A percentile compares a stretch with the other conserved stretches of the same genome.
These are phyloP conservation scores for Agrilus planipennis DNA, from an alignment of 1,140 invertebrate species.

Conservation along the genomic window DNA sequence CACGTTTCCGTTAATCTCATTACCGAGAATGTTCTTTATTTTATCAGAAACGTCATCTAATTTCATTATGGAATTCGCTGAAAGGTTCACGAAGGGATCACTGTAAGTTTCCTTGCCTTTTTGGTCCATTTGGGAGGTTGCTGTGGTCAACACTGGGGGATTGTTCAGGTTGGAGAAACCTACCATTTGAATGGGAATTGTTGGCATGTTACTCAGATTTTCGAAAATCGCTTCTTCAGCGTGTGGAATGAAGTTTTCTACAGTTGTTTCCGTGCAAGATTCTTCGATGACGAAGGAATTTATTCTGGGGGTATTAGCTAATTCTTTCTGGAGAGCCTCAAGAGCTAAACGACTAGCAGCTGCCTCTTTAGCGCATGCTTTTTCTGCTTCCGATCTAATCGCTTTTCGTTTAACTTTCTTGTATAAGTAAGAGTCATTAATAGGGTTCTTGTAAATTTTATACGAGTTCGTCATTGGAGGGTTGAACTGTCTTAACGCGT, in stretches of 20 bases:
- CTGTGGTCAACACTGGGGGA: not conserved
- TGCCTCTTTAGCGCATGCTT: slow-evolving; percentile 29
- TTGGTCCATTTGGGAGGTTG: slow-evolving; percentile 8
- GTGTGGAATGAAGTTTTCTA: slow-evolving; percentile 29
- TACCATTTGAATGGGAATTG: slow-evolving; percentile 11
- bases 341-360: slow-evolving; percentile 26
- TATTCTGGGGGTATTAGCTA: slow-evolving; percentile 20
- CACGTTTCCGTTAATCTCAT: slow-evolving; percentile 18
- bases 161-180: slow-evolving; percentile 12
- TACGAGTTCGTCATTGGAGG: slow-evolving; percentile 7
- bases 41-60: slow-evolving; percentile 19
- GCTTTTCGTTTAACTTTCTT: slow-evolving; percentile 12
- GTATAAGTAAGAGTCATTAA: slow-evolving; percentile 8
- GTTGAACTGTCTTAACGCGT: slow-evolving; percentile 11
- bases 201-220: slow-evolving; percentile 9
- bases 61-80: slow-evolving; percentile 6
- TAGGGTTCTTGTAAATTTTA: slow-evolving; percentile 6
- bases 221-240: slow-evolving; percentile 12
- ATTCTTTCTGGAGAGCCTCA: slow-evolving; percentile 26
- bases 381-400: slow-evolving; percentile 24
- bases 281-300: slow-evolving; percentile 26
- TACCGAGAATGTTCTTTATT: slow-evolving; percentile 22
- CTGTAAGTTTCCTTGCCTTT: slow-evolving; percentile 1
- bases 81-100: not conserved
- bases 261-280: slow-evolving; percentile 26